These are phyloP conservation scores for Chrysocyon brachyurus DNA, from an alignment of 2,797 vertebrate genomes.

Conservation along the genomic window DNA sequence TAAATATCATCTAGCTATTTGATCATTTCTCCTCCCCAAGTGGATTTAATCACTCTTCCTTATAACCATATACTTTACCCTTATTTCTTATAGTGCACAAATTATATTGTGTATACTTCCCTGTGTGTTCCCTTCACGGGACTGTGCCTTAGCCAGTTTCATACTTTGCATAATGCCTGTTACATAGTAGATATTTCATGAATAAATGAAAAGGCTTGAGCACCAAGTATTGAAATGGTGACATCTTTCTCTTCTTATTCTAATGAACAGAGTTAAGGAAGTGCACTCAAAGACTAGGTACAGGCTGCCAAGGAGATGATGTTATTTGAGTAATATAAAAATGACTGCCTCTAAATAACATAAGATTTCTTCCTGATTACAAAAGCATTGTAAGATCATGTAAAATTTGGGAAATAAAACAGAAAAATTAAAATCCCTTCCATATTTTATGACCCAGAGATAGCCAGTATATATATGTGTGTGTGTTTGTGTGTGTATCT, in stretches of 20 bases:
- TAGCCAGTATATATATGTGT: not conserved
- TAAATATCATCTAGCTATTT: not conserved
- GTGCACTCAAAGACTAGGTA: constrained; percentile 4
- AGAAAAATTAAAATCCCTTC: constrained; percentile 9
- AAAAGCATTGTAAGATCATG: not conserved
- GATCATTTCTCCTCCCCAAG: not conserved
- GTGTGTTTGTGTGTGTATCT: too few species aligned
- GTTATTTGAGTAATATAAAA: constrained; percentile 49
- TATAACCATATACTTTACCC: not conserved
- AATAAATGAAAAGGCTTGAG: constrained; percentile 43
- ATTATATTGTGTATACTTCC: not conserved
- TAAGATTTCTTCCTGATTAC: not conserved
- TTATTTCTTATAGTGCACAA: not conserved
- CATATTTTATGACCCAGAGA: not conserved
- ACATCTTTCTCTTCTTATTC: not conserved
- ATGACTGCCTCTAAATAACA: not conserved
- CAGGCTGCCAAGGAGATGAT: not conserved
- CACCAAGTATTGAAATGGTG: not conserved
- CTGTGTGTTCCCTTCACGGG: not conserved
- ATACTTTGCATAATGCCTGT: constrained; percentile 18
- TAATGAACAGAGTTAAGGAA: not conserved
- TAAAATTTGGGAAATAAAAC: constrained; percentile 50
- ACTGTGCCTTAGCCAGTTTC: not conserved
- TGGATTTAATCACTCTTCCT: not conserved
- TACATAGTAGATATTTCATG: not conserved